Base-by-base conservation (phyloP, 2,797 vertebrate species). In the Chaetophractus vellerosus region DNA sequence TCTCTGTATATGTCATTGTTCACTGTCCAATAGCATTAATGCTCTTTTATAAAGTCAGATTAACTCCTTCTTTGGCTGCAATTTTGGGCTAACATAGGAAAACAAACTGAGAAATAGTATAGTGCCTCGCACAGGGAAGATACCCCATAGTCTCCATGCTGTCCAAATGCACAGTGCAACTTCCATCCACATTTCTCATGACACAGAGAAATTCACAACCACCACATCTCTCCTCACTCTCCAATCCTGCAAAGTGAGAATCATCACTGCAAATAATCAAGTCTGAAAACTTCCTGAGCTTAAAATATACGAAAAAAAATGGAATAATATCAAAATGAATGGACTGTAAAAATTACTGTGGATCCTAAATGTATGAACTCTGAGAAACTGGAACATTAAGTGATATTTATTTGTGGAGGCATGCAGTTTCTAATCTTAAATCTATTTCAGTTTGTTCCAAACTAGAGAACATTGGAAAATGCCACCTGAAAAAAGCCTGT, bases 381-480 rank as follows among this genome's bases (percentile, higher is more conserved):
- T 57, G 90, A 87, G 89, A 83, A 86, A 74, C 48, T 88, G 31
- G 91, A 92, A 94, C 93, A 83, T 50, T 64, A 83, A 80, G 64
- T 81, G 19, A 79, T 55, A 83, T 69, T 96, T 97, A 93, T 88
- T 96, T 96, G 81, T 75, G 64, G 91, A 83, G n/a, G 26, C 78
- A 96, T 94, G 85, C 5, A 36, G 14, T 82, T 66, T 90, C 87
- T 96, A 93, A 97, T 96, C 92, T 95, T 79, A 83, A 83, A 88
- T 96, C 88, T 96, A 68, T 97, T 96, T 96, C 95, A 88, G 64
- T 82, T 86, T 96, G 91, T 97, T 96, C 97, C 79, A 61, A 8
- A 6, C 36, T 80, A 9, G 66, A 90, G 87, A 66, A 93, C 93
- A 87, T 1, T 95, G 90, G 74, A 64, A 96, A 96, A 92, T 92